Evolutionary conservation across 2,113 vertebrate genomes (phyloP).

Genomic region (Dermatemys mawii): DNA sequence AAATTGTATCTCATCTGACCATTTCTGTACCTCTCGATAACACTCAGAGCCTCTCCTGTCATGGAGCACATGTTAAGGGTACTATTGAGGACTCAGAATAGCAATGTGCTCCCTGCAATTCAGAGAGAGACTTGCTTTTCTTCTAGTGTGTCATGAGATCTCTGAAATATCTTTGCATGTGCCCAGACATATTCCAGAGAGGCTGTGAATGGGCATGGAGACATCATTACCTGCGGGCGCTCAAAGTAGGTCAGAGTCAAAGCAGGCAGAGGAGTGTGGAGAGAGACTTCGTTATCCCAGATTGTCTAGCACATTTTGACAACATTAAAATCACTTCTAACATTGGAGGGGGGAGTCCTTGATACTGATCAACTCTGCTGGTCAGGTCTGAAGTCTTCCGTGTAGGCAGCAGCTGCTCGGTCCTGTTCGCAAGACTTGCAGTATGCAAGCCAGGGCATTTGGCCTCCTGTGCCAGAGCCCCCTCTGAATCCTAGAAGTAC

Average conservation of each 20-base stretch:
- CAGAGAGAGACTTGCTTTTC: fast-evolving
- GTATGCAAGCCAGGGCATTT: fast-evolving
- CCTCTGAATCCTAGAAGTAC: background rate
- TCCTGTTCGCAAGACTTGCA: background rate
- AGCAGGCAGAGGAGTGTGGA: background rate
- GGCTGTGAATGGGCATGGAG: background rate
- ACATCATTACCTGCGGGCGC: background rate
- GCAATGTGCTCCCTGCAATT: fast-evolving
- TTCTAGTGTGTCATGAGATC: background rate
- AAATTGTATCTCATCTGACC: background rate
- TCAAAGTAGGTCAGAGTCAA: background rate
- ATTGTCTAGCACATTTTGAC: background rate
- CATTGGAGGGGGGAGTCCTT: background rate
- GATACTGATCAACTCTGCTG: background rate
- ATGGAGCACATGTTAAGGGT: fast-evolving
- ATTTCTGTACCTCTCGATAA: fast-evolving
- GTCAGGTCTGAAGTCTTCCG: background rate
- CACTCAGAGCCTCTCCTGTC: fast-evolving
- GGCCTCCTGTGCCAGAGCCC: background rate
- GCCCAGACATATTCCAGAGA: background rate
- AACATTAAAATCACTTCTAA: background rate
- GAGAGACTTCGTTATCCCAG: background rate
- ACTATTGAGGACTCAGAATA: fast-evolving
- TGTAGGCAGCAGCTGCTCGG: background rate
- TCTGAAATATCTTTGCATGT: fast-evolving